Evolutionary conservation across 2,888 invertebrate species (phyloP).

Genomic region (Meteorus colon): DNA sequence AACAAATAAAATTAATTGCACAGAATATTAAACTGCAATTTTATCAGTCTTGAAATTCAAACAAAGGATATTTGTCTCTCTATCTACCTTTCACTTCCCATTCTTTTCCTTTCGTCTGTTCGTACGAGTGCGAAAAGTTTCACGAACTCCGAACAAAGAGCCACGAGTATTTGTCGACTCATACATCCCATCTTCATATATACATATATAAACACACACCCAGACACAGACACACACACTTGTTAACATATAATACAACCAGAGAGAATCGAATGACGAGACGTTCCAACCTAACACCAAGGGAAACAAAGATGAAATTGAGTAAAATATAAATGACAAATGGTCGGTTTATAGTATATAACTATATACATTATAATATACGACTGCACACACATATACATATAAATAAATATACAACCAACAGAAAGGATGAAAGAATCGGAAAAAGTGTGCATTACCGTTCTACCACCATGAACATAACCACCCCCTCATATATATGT

Average conservation of each 20-base stretch:
- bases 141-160: slow-evolving; percentile 37
- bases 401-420: slow-evolving; percentile 13
- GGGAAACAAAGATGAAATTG: slow-evolving; percentile 22
- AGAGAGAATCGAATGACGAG: slow-evolving; percentile 15
- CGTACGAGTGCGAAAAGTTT: slow-evolving; percentile 40
- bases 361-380: slow-evolving; percentile 18
- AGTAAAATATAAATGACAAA: slow-evolving; percentile 58
- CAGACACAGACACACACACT: background rate
- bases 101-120: slow-evolving; percentile 26
- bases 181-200: background rate
- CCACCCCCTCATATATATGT: slow-evolving; percentile 62
- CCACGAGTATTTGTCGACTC: slow-evolving; percentile 6
- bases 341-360: slow-evolving; percentile 48
- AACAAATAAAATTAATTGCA: background rate
- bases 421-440: slow-evolving; percentile 16
- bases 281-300: slow-evolving; percentile 13
- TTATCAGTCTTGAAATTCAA: background rate
- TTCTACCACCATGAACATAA: slow-evolving; percentile 37
- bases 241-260: background rate
- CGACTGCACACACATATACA: background rate
- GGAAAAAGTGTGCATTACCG: slow-evolving; percentile 42
- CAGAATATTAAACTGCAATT: background rate
- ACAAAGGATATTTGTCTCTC: slow-evolving; percentile 1
- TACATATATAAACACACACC: background rate
- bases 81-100: background rate